Percentiles rank a stretch among this genome's conserved stretches.
phyloP scores from a whole-genome alignment of 1,140 invertebrate genomes.

The Pissodes strobi region DNA sequence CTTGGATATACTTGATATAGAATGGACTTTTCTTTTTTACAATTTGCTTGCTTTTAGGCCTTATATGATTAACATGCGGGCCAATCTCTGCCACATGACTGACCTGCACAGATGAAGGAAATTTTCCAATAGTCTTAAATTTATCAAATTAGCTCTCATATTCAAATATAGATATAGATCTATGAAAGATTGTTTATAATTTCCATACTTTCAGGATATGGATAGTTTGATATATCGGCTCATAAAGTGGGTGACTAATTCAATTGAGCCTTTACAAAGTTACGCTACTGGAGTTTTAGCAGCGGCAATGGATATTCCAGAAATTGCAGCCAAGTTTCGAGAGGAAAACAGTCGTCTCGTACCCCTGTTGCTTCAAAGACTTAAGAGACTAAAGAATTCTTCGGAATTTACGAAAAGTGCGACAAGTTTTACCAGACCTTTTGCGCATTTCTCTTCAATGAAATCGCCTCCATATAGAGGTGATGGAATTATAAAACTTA shows the following conservation, averaged over 20 bases:
- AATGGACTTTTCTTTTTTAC: too few species aligned
- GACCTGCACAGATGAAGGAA: too few species aligned
- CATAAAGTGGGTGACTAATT: slow-evolving; percentile 87
- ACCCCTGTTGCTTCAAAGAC: slow-evolving; percentile 81
- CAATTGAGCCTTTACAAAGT: slow-evolving; percentile 85
- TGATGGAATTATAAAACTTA: slow-evolving; percentile 39
- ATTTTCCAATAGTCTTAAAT: slow-evolving; percentile 14
- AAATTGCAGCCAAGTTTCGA: slow-evolving; percentile 87
- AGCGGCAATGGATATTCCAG: slow-evolving; percentile 95
- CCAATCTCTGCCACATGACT: too few species aligned
- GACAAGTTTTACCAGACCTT: slow-evolving; percentile 57
- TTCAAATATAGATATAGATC: too few species aligned
- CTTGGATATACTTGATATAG: too few species aligned
- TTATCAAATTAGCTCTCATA: slow-evolving; percentile 1
- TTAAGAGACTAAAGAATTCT: slow-evolving; percentile 71
- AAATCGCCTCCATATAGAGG: slow-evolving; percentile 47
- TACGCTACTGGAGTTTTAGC: slow-evolving; percentile 93
- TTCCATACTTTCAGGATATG: slow-evolving; percentile 65
- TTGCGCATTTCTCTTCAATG: slow-evolving; percentile 62
- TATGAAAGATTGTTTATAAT: slow-evolving; percentile 11
- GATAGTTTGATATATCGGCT: slow-evolving; percentile 84
- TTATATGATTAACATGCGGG: too few species aligned
- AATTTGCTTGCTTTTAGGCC: too few species aligned
- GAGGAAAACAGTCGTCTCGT: slow-evolving; percentile 87
- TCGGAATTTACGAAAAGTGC: slow-evolving; percentile 44